phyloP scores from a whole-genome alignment of 92 coral and sea anemone species.

The Blastomussa wellsi region DNA sequence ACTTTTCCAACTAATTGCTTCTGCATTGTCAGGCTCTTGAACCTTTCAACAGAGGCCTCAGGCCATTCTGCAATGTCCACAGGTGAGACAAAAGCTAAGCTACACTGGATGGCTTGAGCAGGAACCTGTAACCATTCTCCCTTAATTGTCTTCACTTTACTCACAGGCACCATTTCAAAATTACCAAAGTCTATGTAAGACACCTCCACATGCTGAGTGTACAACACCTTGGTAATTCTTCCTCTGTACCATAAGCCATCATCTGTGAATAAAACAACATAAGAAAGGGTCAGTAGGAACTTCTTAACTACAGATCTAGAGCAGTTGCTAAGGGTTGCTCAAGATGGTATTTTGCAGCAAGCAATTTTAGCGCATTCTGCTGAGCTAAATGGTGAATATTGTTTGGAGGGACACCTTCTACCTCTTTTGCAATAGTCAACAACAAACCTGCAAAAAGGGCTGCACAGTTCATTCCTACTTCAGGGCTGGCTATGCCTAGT shows the following conservation, averaged over 20 bases:
- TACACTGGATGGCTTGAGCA: slow-evolving; percentile 66
- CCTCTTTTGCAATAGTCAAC: not conserved
- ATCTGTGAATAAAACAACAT: slow-evolving; percentile 18
- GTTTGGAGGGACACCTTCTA: not conserved
- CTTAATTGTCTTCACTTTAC: slow-evolving; percentile 55
- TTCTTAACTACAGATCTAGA: too few relatives aligned
- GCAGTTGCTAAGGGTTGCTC: too few relatives aligned
- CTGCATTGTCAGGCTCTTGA: slow-evolving; percentile 52
- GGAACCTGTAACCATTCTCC: slow-evolving; percentile 49
- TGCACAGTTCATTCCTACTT: slow-evolving; percentile 64
- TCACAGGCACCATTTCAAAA: slow-evolving; percentile 45
- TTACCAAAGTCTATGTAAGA: slow-evolving; percentile 80
- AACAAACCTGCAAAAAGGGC: slow-evolving; percentile 66
- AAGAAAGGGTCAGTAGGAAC: too few relatives aligned
- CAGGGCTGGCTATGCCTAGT: slow-evolving; percentile 29
- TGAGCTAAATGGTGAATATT: too few relatives aligned
- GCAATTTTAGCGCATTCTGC: too few relatives aligned
- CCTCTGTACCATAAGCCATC: slow-evolving; percentile 80
- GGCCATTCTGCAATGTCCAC: slow-evolving; percentile 52
- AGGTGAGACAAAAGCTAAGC: slow-evolving; percentile 56
- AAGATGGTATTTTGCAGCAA: too few relatives aligned
- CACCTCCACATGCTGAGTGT: slow-evolving; percentile 49
- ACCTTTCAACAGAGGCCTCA: slow-evolving; percentile 50
- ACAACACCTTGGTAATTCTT: slow-evolving; percentile 37
- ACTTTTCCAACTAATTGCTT: slow-evolving; percentile 72